Conservation (phyloP, 2,888 invertebrate species). For the Chromoteleia sp. region DNA sequence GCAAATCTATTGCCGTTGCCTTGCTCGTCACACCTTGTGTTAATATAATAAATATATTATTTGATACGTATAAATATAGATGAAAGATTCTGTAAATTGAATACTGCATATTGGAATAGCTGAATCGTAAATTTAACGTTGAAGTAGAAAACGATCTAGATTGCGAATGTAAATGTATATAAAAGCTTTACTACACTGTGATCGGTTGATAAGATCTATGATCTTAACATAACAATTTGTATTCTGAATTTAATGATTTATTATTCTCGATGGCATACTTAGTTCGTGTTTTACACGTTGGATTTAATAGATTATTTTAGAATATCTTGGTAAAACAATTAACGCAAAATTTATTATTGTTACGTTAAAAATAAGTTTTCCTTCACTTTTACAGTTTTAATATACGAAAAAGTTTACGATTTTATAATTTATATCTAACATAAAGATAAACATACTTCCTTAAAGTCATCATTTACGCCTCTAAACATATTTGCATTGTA, state of each 20-base stretch:
- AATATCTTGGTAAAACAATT: no score
- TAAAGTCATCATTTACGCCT: slow-evolving; percentile 14
- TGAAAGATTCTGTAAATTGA: not conserved
- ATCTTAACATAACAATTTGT: no score
- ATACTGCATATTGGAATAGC: no score
- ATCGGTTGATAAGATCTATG: no score
- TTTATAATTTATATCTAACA: slow-evolving; percentile 9
- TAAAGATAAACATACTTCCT: slow-evolving; percentile 4
- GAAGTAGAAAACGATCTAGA: not conserved
- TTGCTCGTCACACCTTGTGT: slow-evolving; percentile 91
- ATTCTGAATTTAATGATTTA: no score
- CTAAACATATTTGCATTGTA: not conserved
- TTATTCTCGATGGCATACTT: no score
- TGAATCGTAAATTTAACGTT: not conserved
- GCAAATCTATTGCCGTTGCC: slow-evolving; percentile 92
- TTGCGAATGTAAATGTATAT: no score
- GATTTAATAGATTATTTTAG: no score
- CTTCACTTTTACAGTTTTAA: not conserved
- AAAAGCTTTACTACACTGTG: no score
- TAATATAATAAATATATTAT: not conserved
- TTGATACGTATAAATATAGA: slow-evolving; percentile 1
- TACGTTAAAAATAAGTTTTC: no score
- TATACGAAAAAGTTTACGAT: not conserved
- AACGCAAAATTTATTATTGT: no score
- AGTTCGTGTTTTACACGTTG: no score